A percentile compares a stretch with the other conserved stretches of the same genome.
Conservation (phyloP, 1,140 invertebrate species). For the Pogonus chalceus region DNA sequence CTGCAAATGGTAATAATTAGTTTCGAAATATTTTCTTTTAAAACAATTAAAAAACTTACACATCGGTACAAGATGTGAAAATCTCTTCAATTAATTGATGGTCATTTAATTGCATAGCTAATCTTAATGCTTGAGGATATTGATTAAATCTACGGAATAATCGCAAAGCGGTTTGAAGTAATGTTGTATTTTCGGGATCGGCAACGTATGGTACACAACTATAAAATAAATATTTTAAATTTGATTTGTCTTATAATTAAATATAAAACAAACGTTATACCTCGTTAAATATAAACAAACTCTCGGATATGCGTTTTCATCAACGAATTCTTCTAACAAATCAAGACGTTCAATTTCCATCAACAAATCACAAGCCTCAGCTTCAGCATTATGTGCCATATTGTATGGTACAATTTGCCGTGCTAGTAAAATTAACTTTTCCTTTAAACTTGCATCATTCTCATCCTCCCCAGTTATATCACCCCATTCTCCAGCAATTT, state of each 20-base stretch:
- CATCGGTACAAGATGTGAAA: constrained; percentile 76
- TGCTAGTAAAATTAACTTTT: constrained; percentile 64
- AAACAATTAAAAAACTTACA: constrained; percentile 47
- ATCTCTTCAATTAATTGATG: constrained; percentile 73
- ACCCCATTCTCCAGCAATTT: constrained; percentile 90
- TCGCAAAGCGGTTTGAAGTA: constrained; percentile 77
- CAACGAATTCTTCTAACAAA: constrained; percentile 83
- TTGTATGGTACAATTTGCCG: constrained; percentile 92
- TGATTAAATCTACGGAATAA: constrained; percentile 90
- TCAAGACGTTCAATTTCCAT: constrained; percentile 96
- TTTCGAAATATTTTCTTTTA: neutral
- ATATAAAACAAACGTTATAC: constrained; percentile 36
- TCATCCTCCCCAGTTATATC: constrained; percentile 51
- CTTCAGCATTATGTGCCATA: constrained; percentile 98
- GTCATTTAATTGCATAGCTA: constrained; percentile 94
- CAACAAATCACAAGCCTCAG: constrained; percentile 95
- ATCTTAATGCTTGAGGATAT: constrained; percentile 83
- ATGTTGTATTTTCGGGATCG: constrained; percentile 88
- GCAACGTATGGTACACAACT: constrained; percentile 97
- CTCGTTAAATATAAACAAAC: constrained; percentile 93
- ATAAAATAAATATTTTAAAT: constrained; percentile 24
- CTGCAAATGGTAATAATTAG: constrained; percentile 46
- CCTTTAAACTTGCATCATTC: constrained; percentile 42
- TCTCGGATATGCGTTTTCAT: constrained; percentile 82
- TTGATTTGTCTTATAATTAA: constrained; percentile 6